phyloP scores from a whole-genome alignment of 2,888 invertebrate species.

The Odontothrips loti region DNA sequence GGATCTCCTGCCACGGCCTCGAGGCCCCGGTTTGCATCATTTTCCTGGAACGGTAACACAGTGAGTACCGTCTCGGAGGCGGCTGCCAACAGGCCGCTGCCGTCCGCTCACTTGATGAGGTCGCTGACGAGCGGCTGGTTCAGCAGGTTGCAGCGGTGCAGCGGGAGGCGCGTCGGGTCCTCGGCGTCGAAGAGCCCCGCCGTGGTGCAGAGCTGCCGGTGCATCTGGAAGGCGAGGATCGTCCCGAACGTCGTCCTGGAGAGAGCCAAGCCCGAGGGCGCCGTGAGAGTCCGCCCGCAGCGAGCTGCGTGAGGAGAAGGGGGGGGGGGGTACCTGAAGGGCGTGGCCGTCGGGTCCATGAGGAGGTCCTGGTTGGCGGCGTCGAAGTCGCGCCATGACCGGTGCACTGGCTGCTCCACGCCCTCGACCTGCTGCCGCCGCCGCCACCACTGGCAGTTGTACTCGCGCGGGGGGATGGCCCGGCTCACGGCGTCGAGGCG shows the following conservation, averaged over 20 bases:
- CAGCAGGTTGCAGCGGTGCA: constrained; percentile 19
- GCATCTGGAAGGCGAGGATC: constrained; percentile 17
- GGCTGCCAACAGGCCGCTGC: too few relatives aligned
- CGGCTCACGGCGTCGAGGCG: not conserved
- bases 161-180: not conserved
- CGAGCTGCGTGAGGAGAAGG: not conserved
- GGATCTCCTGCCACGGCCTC: not conserved
- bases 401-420: not conserved
- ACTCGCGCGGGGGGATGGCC: not conserved
- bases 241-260: not conserved
- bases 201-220: not conserved
- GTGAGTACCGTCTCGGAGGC: too few relatives aligned
- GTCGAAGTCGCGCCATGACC: constrained; percentile 11
- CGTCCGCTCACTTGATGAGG: not conserved
- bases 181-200: constrained; percentile 5
- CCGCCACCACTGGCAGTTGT: constrained; percentile 15
- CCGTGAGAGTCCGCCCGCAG: not conserved
- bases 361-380: constrained; percentile 7
- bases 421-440: not conserved
- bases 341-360: not conserved
- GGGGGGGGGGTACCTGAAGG: not conserved
- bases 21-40: not conserved
- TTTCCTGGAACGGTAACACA: not conserved
- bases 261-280: not conserved
- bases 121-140: constrained; percentile 8